Conservation (phyloP, 1,140 invertebrate species). For the Episyrphus balteatus region DNA sequence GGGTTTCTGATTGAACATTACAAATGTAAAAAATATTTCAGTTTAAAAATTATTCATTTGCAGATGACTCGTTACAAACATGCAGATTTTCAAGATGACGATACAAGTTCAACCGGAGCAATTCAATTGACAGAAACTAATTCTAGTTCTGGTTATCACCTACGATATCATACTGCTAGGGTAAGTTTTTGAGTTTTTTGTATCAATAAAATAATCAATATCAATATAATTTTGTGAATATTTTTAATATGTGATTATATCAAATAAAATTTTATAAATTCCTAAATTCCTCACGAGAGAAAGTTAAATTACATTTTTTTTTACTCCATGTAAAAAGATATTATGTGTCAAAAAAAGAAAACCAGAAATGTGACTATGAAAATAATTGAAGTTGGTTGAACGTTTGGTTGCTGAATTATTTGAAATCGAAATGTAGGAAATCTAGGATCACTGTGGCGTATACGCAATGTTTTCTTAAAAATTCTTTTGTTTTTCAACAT, state of each 20-base stretch:
- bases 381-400: too few relatives aligned
- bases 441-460: conserved; percentile 2
- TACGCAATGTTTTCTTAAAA: conserved; percentile 1
- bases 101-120: conserved; percentile 68
- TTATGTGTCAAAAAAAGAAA: not conserved
- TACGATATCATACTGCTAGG: conserved; percentile 57
- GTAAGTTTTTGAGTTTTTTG: conserved; percentile 39
- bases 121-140: conserved; percentile 65
- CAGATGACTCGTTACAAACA: conserved; percentile 81
- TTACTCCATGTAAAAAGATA: not conserved
- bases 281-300: too few relatives aligned
- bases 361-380: not conserved
- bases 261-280: not conserved
- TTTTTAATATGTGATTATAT: not conserved
- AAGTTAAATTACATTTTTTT: too few relatives aligned
- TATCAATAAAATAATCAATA: not conserved
- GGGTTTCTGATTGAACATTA: too few relatives aligned
- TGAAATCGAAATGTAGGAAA: too few relatives aligned
- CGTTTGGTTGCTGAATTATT: too few relatives aligned
- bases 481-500: conserved; percentile 7
- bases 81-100: conserved; percentile 71
- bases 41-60: conserved; percentile 22
- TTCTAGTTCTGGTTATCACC: conserved; percentile 63
- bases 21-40: too few relatives aligned
- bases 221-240: not conserved